Base-by-base conservation (phyloP, 1,140 invertebrate genomes). In the Zophobas atratus region DNA sequence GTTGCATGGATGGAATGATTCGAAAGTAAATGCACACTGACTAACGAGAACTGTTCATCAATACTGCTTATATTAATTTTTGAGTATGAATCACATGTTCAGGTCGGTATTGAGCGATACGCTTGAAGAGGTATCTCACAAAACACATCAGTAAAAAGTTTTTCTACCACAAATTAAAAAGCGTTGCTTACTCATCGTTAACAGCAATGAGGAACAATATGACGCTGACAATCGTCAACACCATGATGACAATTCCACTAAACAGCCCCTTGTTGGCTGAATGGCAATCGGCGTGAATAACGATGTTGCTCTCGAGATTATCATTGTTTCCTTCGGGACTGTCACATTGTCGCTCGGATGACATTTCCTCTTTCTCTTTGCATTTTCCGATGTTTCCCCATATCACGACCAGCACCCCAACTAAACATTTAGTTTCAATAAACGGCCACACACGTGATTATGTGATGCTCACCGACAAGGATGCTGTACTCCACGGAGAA, bases 401-500 rank as follows among this genome's bases (percentile, higher is more conserved):
- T 46, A 94, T 90, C 36, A 94, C 91, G 84, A 91, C 93, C 84
- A 93, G 90, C 39, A 94, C 89, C 1, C 92, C 93, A 77, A 93
- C 92, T 92, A 82, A 77, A 84, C 60, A 67, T 41, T 43, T 43
- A 43, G 60, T 67, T 67, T 63, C 6, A 67, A 67, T 67, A 43
- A 67, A 36, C 38, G 38, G 39, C 2, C 60, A 60, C 60, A 43
- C 57, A 63, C 57, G 33, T 36, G 57, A n/a, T 74, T 74, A 39
- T 63, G 6, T 6, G 6, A 63, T 8, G 84, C 88, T 87, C 86
- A 92, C 92, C 89, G 70, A 94, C 90, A 49, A 93, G 87, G 84
- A 94, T 93, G 84, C 91, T 93, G 84, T 92, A 94, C 85, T 94
- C 93, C 33, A 94, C 93, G 77, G 89, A 92, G 85, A 94, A 94